Percentiles rank a stretch among this genome's conserved stretches.
Evolutionary conservation across 2,888 invertebrate species (phyloP).

Genomic region (Protonemura montana): DNA sequence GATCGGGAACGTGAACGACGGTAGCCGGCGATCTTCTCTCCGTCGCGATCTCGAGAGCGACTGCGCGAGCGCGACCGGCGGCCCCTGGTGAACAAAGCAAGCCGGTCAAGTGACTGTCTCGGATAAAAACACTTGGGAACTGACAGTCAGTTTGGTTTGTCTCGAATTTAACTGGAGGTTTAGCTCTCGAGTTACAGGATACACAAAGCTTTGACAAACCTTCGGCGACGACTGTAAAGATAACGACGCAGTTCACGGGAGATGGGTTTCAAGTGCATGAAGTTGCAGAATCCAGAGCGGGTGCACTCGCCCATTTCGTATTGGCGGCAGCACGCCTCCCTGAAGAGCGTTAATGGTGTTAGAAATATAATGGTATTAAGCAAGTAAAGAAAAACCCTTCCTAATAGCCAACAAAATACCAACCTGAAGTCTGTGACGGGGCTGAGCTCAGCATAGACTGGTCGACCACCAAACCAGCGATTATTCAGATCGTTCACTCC

Average conservation of each 20-base stretch:
- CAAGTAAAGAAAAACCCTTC: too few relatives aligned
- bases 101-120: slow-evolving; percentile 2
- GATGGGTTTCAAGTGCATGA: slow-evolving; percentile 99
- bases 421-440: slow-evolving; percentile 69
- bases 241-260: slow-evolving; percentile 91
- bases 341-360: slow-evolving; percentile 65
- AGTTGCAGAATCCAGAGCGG: slow-evolving; percentile 98
- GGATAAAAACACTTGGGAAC: too few relatives aligned
- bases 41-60: slow-evolving; percentile 70
- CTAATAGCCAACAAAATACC: neutral
- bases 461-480: slow-evolving; percentile 98
- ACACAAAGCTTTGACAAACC: slow-evolving; percentile 42
- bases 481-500: slow-evolving; percentile 97
- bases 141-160: too few relatives aligned
- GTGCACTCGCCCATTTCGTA: slow-evolving; percentile 99
- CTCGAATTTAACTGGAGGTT: too few relatives aligned
- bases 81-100: neutral
- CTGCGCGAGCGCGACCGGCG: slow-evolving; percentile 69
- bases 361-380: too few relatives aligned
- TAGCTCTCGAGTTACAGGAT: too few relatives aligned
- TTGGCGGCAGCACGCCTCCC: slow-evolving; percentile 98
- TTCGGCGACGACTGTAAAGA: slow-evolving; percentile 60
- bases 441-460: slow-evolving; percentile 97
- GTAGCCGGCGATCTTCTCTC: slow-evolving; percentile 52
- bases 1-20: slow-evolving; percentile 52